These are phyloP conservation scores for Invenusta paracnida DNA, from an alignment of 2,888 invertebrate genomes.

Conservation along the genomic window DNA sequence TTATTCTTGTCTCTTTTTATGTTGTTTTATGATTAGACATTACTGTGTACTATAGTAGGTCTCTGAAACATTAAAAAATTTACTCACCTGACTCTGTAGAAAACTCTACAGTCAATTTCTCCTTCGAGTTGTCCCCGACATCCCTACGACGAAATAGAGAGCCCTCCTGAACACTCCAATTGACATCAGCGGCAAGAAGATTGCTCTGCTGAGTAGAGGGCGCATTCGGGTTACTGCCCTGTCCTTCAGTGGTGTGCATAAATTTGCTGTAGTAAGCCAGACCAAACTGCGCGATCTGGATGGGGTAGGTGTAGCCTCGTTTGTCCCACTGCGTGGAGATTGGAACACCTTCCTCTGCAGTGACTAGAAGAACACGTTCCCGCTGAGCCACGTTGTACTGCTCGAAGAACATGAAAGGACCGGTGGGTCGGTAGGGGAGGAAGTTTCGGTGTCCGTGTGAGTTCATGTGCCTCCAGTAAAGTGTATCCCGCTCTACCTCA, in stretches of 20 bases:
- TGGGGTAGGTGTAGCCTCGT: conserved; percentile 90
- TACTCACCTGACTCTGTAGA: no score
- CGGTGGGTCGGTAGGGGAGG: conserved; percentile 79
- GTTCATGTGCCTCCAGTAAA: conserved; percentile 84
- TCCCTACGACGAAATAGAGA: background rate
- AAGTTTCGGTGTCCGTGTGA: conserved; percentile 82
- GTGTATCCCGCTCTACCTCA: conserved; percentile 31
- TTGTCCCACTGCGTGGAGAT: conserved; percentile 74
- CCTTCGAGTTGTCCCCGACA: background rate
- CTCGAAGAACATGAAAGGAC: conserved; percentile 91
- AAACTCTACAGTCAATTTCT: background rate
- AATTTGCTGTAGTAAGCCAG: conserved; percentile 93
- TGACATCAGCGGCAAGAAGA: background rate
- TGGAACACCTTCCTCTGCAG: conserved; percentile 72
- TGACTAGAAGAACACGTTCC: conserved; percentile 90
- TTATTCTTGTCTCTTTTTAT: no score
- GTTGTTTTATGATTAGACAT: no score
- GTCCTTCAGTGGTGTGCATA: conserved; percentile 71
- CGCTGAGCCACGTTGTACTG: conserved; percentile 94
- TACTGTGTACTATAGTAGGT: no score
- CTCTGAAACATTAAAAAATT: no score
- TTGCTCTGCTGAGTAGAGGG: background rate
- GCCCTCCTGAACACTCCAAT: background rate
- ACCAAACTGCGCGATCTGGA: conserved; percentile 96
- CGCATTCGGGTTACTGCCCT: background rate